A percentile compares a stretch with the other conserved stretches of the same genome.
Conservation (phyloP, 1,140 invertebrate species). For the Lutraria rhynchaena region DNA sequence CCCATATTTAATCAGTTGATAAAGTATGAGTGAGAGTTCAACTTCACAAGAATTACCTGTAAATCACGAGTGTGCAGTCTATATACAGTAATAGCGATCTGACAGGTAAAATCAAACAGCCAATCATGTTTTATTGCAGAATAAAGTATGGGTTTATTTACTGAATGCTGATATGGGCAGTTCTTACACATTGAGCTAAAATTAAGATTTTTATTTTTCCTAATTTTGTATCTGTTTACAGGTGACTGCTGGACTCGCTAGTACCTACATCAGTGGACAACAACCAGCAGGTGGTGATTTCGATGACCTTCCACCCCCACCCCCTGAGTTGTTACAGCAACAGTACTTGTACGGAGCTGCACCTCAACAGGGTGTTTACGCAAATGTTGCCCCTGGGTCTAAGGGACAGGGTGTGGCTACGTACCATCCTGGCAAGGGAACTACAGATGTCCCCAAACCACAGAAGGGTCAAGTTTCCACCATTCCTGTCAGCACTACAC, state of each 20-base stretch:
- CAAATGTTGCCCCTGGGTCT: constrained; percentile 59
- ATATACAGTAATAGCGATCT: too few species aligned
- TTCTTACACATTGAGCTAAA: too few species aligned
- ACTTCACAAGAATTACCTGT: too few species aligned
- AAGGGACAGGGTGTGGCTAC: constrained; percentile 54
- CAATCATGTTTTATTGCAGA: too few species aligned
- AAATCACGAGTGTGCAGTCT: too few species aligned
- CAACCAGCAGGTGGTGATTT: constrained; percentile 56
- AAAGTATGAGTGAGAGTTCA: too few species aligned
- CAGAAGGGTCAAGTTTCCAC: constrained; percentile 69
- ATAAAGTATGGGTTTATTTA: too few species aligned
- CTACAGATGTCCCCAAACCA: constrained; percentile 62
- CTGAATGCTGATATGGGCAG: too few species aligned
- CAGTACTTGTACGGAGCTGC: constrained; percentile 77
- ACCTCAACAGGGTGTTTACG: constrained; percentile 72
- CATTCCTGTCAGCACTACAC: constrained; percentile 68
- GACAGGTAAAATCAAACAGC: too few species aligned
- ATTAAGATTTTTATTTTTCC: too few species aligned
- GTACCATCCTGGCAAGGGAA: constrained; percentile 72
- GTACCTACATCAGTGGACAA: constrained; percentile 66
- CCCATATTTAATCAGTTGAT: too few species aligned
- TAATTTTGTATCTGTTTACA: constrained; percentile 63
- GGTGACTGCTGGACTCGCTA: constrained; percentile 68
- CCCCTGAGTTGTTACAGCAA: constrained; percentile 76
- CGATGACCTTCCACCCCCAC: constrained; percentile 72